These are phyloP conservation scores for Mus spicilegus DNA, from an alignment of 2,113 vertebrate species.

Conservation along the genomic window DNA sequence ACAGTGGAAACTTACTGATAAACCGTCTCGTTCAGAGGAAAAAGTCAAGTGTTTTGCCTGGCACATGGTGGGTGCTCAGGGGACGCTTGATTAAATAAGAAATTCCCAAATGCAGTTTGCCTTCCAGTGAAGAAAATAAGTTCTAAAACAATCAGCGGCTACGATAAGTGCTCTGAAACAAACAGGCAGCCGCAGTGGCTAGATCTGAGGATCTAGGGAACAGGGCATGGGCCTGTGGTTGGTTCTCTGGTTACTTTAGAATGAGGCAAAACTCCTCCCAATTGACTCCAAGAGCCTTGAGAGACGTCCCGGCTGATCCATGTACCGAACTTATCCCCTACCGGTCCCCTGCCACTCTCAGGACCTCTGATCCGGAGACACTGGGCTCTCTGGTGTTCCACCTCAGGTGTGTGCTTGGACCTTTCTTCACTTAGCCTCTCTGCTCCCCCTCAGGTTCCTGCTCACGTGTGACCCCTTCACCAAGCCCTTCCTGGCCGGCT, in stretches of 20 bases:
- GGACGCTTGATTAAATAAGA: neutral
- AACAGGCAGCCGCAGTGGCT: neutral
- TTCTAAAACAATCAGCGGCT: neutral
- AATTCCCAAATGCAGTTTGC: neutral
- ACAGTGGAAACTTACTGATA: neutral
- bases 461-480: neutral
- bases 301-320: no score
- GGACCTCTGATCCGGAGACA: neutral
- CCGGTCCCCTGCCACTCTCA: fast-evolving
- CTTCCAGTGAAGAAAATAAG: neutral
- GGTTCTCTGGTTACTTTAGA: neutral
- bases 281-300: neutral
- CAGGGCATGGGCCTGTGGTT: neutral
- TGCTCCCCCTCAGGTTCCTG: neutral
- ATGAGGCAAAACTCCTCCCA: neutral
- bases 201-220: neutral
- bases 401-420: neutral
- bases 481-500: neutral
- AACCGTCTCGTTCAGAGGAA: constrained; percentile 20
- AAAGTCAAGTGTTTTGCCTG: neutral
- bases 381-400: neutral
- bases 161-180: neutral
- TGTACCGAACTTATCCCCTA: neutral
- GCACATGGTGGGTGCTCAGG: neutral
- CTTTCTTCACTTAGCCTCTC: neutral